A percentile compares a stretch with the other conserved stretches of the same genome.
These are phyloP conservation scores for Nannoperca australis DNA, from an alignment of 2,797 vertebrate species.

Conservation along the genomic window DNA sequence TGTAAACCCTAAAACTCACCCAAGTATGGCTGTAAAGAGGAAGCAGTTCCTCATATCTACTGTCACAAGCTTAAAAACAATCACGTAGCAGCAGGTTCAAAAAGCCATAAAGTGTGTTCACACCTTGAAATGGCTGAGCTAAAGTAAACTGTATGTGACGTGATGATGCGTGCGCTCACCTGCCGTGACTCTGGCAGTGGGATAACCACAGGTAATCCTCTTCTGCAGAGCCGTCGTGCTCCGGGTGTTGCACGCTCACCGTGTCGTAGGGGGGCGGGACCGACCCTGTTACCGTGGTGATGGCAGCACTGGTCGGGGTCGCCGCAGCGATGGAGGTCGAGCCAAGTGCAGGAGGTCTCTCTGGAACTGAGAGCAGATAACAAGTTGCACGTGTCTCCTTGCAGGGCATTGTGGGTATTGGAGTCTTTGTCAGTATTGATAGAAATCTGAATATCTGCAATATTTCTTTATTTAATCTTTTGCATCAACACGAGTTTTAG, in stretches of 20 bases:
- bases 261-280: slow-evolving; percentile 64
- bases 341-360: slow-evolving; percentile 33
- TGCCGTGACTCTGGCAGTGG: slow-evolving; percentile 76
- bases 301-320: neutral
- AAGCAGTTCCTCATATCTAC: neutral
- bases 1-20: neutral
- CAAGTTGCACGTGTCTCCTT: neutral
- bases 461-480: too few relatives aligned
- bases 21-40: neutral
- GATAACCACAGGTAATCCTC: slow-evolving; percentile 78
- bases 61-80: too few relatives aligned
- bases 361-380: slow-evolving; percentile 20
- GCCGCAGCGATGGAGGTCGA: slow-evolving; percentile 24
- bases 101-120: too few relatives aligned
- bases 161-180: too few relatives aligned
- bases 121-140: too few relatives aligned
- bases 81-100: too few relatives aligned
- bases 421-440: neutral
- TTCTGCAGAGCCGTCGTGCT: slow-evolving; percentile 11
- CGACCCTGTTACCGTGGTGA: slow-evolving; percentile 23
- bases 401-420: slow-evolving; percentile 12
- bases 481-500: too few relatives aligned
- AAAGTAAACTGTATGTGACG: too few relatives aligned
- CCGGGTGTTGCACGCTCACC: slow-evolving; percentile 33
- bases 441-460: too few relatives aligned